Evolutionary conservation across 2,113 vertebrate species (phyloP).

Genomic region (Zingel zingel): DNA sequence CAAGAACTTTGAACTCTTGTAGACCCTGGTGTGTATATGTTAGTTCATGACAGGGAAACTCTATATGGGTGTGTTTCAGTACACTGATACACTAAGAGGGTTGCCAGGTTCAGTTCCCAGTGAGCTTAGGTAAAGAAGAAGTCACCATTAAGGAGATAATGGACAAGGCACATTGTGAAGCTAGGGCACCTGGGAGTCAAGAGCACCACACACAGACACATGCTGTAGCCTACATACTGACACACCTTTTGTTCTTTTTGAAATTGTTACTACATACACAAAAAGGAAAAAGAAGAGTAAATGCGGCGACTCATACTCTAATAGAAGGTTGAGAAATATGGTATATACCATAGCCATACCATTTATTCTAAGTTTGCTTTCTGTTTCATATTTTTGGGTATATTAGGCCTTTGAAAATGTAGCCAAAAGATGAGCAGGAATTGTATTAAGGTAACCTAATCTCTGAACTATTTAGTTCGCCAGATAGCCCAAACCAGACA

Average conservation of each 20-base stretch:
- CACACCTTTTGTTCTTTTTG: not conserved
- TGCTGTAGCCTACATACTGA: not conserved
- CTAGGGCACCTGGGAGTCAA: slow-evolving; percentile 2
- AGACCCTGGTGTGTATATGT: slow-evolving; percentile 71
- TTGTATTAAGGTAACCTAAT: not conserved
- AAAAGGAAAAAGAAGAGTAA: not conserved
- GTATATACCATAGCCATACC: too few species aligned
- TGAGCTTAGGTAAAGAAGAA: slow-evolving; percentile 71
- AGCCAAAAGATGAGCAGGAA: not conserved
- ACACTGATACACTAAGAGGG: slow-evolving; percentile 64
- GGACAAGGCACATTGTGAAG: slow-evolving; percentile 45
- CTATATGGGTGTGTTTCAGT: slow-evolving; percentile 72
- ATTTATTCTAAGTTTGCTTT: not conserved
- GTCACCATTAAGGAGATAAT: slow-evolving; percentile 71
- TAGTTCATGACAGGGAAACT: slow-evolving; percentile 78
- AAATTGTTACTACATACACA: not conserved
- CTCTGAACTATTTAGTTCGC: too few species aligned
- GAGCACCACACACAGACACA: not conserved
- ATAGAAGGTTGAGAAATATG: not conserved
- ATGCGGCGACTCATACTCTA: not conserved
- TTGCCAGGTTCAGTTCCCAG: slow-evolving; percentile 60
- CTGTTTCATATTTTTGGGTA: not conserved
- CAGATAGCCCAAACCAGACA: not conserved
- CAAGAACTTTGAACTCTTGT: slow-evolving; percentile 77
- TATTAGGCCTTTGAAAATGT: not conserved